phyloP scores from a whole-genome alignment of 2,888 invertebrate species.

The Torymus tubicola region DNA sequence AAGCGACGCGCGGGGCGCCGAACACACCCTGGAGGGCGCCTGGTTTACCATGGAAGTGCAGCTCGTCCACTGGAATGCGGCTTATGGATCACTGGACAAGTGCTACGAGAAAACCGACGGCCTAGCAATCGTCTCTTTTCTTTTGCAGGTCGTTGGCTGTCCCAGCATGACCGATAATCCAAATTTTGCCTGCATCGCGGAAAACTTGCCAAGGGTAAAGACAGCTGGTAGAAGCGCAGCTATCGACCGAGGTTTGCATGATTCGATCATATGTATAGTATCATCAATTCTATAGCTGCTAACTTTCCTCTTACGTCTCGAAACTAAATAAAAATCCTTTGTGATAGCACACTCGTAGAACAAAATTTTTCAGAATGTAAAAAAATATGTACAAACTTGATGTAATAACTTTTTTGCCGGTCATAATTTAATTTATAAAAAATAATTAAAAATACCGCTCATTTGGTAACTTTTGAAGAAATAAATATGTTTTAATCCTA shows the following conservation, averaged over 20 bases:
- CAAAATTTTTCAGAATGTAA: too few species aligned
- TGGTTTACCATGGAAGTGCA: constrained; percentile 71
- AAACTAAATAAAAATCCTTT: too few species aligned
- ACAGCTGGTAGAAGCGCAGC: constrained; percentile 48
- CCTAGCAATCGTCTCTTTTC: constrained; percentile 64
- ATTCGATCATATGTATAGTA: not conserved
- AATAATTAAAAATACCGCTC: too few species aligned
- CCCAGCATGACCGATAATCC: constrained; percentile 65
- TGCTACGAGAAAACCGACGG: constrained; percentile 66
- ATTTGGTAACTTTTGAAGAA: too few species aligned
- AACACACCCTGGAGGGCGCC: constrained; percentile 65
- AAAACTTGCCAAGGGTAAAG: constrained; percentile 62
- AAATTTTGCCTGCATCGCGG: constrained; percentile 61
- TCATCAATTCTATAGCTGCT: not conserved
- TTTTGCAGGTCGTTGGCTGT: constrained; percentile 67
- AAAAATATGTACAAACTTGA: too few species aligned
- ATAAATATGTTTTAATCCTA: too few species aligned
- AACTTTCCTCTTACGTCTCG: too few species aligned
- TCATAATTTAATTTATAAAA: too few species aligned
- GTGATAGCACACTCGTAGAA: too few species aligned
- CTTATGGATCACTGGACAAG: constrained; percentile 63
- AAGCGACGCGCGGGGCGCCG: constrained; percentile 65
- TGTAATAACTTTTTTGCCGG: too few species aligned
- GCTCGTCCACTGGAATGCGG: constrained; percentile 65
- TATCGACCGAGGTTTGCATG: constrained; percentile 61